phyloP scores from a whole-genome alignment of 35 echinoderm and acorn worm genomes.

The Nesometra sesokonis region DNA sequence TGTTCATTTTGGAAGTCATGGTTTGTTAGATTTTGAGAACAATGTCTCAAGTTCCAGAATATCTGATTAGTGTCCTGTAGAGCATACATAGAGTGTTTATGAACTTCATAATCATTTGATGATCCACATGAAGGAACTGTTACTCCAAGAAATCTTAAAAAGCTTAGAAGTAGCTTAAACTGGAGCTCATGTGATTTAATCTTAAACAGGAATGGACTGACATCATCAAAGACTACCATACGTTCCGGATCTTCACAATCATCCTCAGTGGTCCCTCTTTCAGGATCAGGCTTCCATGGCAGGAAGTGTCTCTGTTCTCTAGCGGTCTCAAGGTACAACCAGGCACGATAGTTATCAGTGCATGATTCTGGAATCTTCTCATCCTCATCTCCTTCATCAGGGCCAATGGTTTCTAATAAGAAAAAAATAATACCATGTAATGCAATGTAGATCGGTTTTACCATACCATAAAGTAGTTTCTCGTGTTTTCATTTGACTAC shows the following conservation, averaged over 20 bases:
- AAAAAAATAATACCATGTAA: too few relatives aligned
- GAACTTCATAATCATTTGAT: not conserved
- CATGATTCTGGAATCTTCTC: constrained; percentile 23
- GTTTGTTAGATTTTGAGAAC: not conserved
- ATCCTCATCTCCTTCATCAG: constrained; percentile 28
- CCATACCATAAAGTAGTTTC: too few relatives aligned
- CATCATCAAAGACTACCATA: constrained; percentile 90
- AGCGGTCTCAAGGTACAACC: constrained; percentile 49
- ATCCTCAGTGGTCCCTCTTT: constrained; percentile 68
- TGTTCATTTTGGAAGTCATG: not conserved
- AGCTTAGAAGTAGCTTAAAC: constrained; percentile 39
- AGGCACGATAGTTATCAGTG: constrained; percentile 40
- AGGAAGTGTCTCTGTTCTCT: constrained; percentile 53
- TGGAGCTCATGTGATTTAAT: constrained; percentile 27
- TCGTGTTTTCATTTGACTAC: too few relatives aligned
- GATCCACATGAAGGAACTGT: not conserved
- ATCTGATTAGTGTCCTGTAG: not conserved
- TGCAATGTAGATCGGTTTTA: too few relatives aligned
- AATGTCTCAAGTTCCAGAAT: not conserved
- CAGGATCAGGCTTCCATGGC: constrained; percentile 64
- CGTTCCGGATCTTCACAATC: constrained; percentile 98
- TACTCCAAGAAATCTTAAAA: constrained; percentile 78
- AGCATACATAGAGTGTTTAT: not conserved
- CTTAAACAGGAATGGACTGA: constrained; percentile 66
- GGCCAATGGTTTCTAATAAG: not conserved